A percentile compares a stretch with the other conserved stretches of the same genome.
phyloP scores from a whole-genome alignment of 2,888 invertebrate species.

The Lacanobia wlatinum region DNA sequence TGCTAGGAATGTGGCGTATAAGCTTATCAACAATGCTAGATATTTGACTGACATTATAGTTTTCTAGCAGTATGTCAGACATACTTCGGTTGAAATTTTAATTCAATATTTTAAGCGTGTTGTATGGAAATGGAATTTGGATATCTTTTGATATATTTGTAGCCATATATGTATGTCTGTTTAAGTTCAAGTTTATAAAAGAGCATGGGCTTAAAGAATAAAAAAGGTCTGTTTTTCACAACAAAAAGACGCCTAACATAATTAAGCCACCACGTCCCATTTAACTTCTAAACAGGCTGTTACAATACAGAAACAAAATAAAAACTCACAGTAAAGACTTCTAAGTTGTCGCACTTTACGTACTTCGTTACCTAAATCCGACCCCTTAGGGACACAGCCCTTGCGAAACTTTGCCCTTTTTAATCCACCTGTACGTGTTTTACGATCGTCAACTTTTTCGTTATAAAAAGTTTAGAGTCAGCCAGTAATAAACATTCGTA shows the following conservation, averaged over 20 bases:
- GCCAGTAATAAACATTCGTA: slow-evolving; percentile 78
- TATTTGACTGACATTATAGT: neutral
- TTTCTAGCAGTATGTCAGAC: neutral
- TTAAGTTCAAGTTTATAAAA: neutral
- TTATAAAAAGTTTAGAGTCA: slow-evolving; percentile 81
- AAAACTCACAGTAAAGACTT: slow-evolving; percentile 64
- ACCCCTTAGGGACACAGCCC: slow-evolving; percentile 56
- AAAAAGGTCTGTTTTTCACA: neutral
- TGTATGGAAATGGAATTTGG: neutral
- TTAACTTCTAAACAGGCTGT: slow-evolving; percentile 62
- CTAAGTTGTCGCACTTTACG: slow-evolving; percentile 62
- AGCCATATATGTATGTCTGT: neutral
- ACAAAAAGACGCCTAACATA: slow-evolving; percentile 39
- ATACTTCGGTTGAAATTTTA: neutral
- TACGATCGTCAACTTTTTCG: slow-evolving; percentile 86
- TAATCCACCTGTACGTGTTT: slow-evolving; percentile 88
- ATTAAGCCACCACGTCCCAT: slow-evolving; percentile 61
- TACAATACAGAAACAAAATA: slow-evolving; percentile 67
- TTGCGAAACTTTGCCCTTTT: slow-evolving; percentile 77
- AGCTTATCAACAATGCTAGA: neutral
- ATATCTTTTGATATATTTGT: neutral
- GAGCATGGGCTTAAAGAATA: neutral
- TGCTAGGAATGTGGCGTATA: neutral
- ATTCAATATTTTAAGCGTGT: neutral
- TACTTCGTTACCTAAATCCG: slow-evolving; percentile 68